These are phyloP conservation scores for Hydra vulgaris DNA, from an alignment of 30 jellyfish, hydroid and myxozoan genomes.

Conservation along the genomic window DNA sequence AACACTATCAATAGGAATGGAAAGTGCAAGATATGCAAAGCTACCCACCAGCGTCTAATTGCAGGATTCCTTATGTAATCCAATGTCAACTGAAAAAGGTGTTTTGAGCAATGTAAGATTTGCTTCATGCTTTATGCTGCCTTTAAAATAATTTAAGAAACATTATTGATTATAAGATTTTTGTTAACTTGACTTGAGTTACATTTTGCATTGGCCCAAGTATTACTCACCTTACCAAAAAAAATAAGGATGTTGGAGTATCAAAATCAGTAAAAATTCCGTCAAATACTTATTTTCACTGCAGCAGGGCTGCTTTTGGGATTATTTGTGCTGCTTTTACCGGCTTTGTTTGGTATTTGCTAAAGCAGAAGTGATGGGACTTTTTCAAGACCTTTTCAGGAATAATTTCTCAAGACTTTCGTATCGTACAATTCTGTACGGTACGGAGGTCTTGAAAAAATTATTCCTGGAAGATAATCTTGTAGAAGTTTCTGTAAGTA, in stretches of 20 bases:
- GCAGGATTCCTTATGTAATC: slow-evolving; percentile 15
- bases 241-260: slow-evolving; percentile 11
- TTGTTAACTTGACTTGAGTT: not conserved
- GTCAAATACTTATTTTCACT: slow-evolving; percentile 15
- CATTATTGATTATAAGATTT: not conserved
- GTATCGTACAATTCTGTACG: too few relatives aligned
- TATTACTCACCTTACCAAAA: slow-evolving; percentile 14
- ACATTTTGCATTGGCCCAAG: slow-evolving; percentile 16
- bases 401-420: too few relatives aligned
- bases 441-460: too few relatives aligned
- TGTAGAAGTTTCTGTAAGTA: not conserved
- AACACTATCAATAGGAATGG: slow-evolving; percentile 30
- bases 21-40: slow-evolving; percentile 12
- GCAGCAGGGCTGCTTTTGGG: slow-evolving; percentile 13
- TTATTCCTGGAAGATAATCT: not conserved
- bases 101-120: slow-evolving; percentile 7
- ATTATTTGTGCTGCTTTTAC: slow-evolving; percentile 23
- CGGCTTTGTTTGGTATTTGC: slow-evolving; percentile 17
- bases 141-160: not conserved
- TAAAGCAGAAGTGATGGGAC: too few relatives aligned
- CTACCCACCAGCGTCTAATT: slow-evolving; percentile 11
- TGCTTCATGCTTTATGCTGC: slow-evolving; percentile 18
- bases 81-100: slow-evolving; percentile 36
- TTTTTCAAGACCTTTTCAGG: too few relatives aligned
- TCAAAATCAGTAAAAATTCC: slow-evolving; percentile 23